phyloP scores from a whole-genome alignment of 2,797 vertebrate genomes.

The Dermochelys coriacea region DNA sequence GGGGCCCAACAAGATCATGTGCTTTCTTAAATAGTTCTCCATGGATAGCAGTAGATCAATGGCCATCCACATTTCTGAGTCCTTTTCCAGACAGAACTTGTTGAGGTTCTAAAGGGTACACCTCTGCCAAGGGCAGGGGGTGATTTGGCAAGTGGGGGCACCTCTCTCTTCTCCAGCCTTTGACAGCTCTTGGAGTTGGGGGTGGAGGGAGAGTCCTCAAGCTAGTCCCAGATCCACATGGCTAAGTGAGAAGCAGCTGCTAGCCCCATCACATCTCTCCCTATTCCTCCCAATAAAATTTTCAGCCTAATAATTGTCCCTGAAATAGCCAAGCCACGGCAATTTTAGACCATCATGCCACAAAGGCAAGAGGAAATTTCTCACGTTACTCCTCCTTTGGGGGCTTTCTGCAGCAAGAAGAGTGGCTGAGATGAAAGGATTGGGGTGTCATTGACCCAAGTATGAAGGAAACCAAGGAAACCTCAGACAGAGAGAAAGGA shows the following conservation, averaged over 20 bases:
- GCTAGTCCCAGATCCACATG: background rate
- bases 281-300: slow-evolving; percentile 42
- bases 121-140: background rate
- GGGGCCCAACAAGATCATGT: background rate
- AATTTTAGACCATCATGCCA: slow-evolving; percentile 61
- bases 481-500: slow-evolving; percentile 25
- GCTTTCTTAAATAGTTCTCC: background rate
- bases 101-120: background rate
- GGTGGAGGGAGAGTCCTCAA: background rate
- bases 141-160: background rate
- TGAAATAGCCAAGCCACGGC: slow-evolving; percentile 67
- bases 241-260: slow-evolving; percentile 62
- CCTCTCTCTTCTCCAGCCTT: background rate
- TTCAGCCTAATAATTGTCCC: slow-evolving; percentile 48
- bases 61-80: background rate
- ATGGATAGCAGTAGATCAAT: background rate
- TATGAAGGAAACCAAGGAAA: slow-evolving; percentile 46
- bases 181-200: background rate
- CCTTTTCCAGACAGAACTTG: background rate
- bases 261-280: slow-evolving; percentile 57
- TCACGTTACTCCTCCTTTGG: slow-evolving; percentile 62
- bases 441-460: background rate
- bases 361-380: slow-evolving; percentile 43
- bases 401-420: slow-evolving; percentile 49
- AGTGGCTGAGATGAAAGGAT: slow-evolving; percentile 47